These are phyloP conservation scores for Procambarus clarkii DNA, from an alignment of 1,140 invertebrate genomes.

Conservation along the genomic window DNA sequence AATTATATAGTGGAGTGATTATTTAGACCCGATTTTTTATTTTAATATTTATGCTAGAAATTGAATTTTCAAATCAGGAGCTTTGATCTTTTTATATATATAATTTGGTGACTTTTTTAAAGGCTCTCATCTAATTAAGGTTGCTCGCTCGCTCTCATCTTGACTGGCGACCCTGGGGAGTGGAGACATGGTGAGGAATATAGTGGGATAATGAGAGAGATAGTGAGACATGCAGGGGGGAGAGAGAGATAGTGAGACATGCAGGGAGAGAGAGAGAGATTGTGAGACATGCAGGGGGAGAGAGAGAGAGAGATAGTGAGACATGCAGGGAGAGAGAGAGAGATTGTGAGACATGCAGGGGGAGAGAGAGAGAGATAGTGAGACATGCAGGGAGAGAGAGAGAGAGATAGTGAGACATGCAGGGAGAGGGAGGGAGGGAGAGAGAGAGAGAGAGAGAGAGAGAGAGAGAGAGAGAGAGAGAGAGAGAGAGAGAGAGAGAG, in stretches of 20 bases:
- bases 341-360: too few relatives aligned
- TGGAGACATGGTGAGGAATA: neutral
- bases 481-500: neutral
- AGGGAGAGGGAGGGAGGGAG: too few relatives aligned
- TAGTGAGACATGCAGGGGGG: neutral
- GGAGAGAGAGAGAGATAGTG: too few relatives aligned
- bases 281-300: too few relatives aligned
- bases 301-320: too few relatives aligned
- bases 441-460: neutral
- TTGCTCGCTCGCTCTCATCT: neutral
- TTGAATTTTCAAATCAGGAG: neutral
- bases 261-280: too few relatives aligned
- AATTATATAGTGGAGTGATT: too few relatives aligned
- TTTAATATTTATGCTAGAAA: neutral
- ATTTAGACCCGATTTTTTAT: too few relatives aligned
- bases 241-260: neutral
- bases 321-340: too few relatives aligned
- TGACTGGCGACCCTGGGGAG: neutral
- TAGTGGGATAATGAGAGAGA: too few relatives aligned
- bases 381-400: too few relatives aligned
- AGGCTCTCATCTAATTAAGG: neutral
- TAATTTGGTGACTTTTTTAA: neutral
- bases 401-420: too few relatives aligned
- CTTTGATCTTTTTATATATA: neutral
- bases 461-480: slow-evolving; percentile 23